Conservation (phyloP, 2,888 invertebrate species). For the Heteropelma amictum region DNA sequence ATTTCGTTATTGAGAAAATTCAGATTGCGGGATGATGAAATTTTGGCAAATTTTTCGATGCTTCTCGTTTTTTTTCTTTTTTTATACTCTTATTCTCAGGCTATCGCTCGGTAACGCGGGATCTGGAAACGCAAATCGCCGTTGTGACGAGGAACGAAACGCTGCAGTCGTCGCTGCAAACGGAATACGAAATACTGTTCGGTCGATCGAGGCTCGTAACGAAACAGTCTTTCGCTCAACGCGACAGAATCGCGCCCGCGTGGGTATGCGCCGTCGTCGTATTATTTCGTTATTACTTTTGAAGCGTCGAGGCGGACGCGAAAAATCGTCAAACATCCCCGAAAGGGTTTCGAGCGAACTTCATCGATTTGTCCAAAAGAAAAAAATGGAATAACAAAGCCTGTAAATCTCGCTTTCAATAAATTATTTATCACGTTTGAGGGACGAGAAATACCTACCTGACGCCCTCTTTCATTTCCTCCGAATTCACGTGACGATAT, state of each 20-base stretch:
- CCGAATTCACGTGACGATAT: no score
- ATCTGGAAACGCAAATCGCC: constrained; percentile 95
- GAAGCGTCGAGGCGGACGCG: not conserved
- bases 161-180: constrained; percentile 83
- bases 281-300: constrained; percentile 75
- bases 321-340: not conserved
- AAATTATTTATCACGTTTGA: no score
- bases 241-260: constrained; percentile 70
- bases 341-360: not conserved
- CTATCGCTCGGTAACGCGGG: constrained; percentile 91
- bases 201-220: constrained; percentile 82
- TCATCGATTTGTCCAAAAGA: not conserved
- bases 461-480: no score
- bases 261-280: constrained; percentile 73
- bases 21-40: no score
- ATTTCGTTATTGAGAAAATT: no score
- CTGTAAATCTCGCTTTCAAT: no score
- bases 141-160: constrained; percentile 87
- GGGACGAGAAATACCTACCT: no score
- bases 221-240: constrained; percentile 65
- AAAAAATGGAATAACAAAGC: no score
- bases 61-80: no score
- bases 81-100: constrained; percentile 76
- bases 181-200: constrained; percentile 88
- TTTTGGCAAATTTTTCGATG: no score